Conservation (phyloP, 2,797 vertebrate genomes). For the Falco columbarius region DNA sequence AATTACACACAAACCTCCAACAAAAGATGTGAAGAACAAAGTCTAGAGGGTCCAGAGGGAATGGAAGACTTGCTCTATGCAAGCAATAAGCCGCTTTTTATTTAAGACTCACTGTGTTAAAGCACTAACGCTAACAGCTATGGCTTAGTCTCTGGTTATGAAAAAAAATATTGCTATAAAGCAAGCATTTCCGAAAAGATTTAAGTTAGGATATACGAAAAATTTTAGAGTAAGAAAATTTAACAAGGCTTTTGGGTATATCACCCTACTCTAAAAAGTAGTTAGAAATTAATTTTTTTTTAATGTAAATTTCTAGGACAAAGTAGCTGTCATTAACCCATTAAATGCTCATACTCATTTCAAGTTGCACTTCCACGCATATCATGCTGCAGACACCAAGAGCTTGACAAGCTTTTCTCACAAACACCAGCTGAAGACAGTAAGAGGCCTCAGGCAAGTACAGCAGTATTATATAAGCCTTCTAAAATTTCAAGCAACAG, state of each 20-base stretch:
- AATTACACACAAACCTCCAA: not conserved
- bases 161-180: not conserved
- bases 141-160: not conserved
- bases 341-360: not conserved
- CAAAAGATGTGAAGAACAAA: not conserved
- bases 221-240: not conserved
- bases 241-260: not conserved
- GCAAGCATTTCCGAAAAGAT: not conserved
- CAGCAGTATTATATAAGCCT: not conserved
- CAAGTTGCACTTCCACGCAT: not conserved
- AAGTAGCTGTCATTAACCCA: not conserved
- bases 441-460: not conserved
- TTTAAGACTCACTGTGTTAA: not conserved
- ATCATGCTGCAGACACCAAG: not conserved
- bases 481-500: not conserved
- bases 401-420: not conserved
- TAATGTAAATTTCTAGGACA: not conserved
- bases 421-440: not conserved
- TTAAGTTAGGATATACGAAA: not conserved
- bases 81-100: not conserved
- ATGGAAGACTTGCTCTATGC: not conserved
- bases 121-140: not conserved
- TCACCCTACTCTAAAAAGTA: not conserved
- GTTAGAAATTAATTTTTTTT: not conserved
- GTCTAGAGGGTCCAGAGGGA: not conserved